Percentiles rank a stretch among this genome's conserved stretches.
Evolutionary conservation across 2,113 vertebrate species (phyloP).

Genomic region (Phaetusa simplex): DNA sequence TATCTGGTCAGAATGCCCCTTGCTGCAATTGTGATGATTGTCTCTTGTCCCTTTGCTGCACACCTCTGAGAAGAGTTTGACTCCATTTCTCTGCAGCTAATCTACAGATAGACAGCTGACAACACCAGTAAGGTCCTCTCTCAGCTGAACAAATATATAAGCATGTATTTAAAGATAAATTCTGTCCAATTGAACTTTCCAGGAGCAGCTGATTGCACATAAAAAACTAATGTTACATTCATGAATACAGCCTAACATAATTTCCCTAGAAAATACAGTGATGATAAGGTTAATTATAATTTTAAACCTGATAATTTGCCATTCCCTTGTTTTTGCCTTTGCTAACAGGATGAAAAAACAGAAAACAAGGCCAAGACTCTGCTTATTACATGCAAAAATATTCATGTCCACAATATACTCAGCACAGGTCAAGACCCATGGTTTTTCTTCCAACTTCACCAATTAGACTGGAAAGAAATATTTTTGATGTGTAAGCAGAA

Average conservation of each 20-base stretch:
- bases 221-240: conserved; percentile 33
- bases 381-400: conserved; percentile 55
- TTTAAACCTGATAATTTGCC: conserved; percentile 46
- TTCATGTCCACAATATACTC: conserved; percentile 69
- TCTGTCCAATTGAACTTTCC: not conserved
- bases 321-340: conserved; percentile 55
- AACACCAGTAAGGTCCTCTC: not conserved
- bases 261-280: conserved; percentile 49
- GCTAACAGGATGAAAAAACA: conserved; percentile 20
- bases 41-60: not conserved
- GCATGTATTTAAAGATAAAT: not conserved
- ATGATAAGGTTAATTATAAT: conserved; percentile 61
- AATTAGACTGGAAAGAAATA: conserved; percentile 75
- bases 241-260: conserved; percentile 4
- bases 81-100: not conserved
- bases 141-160: not conserved
- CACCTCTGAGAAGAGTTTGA: not conserved
- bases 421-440: conserved; percentile 49
- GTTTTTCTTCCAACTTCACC: conserved; percentile 59
- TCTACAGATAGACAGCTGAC: not conserved
- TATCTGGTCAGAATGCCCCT: not conserved
- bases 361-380: conserved; percentile 36
- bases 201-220: not conserved
- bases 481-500: conserved; percentile 64
- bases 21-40: not conserved